These are phyloP conservation scores for Melieria crassipennis DNA, from an alignment of 2,888 invertebrate species.

Conservation along the genomic window DNA sequence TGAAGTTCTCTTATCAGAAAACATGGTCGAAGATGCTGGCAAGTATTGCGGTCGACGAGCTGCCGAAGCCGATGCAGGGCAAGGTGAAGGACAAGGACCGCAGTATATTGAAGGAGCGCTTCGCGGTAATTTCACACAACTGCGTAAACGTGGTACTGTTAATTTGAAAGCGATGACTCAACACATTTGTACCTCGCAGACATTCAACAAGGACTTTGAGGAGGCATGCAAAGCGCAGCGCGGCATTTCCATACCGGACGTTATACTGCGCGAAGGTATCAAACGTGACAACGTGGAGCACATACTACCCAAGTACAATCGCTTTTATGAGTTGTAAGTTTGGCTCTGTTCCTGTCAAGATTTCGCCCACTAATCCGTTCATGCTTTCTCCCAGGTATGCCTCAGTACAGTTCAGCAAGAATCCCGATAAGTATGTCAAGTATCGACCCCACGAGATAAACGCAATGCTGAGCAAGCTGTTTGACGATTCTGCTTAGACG, in stretches of 20 bases:
- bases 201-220: slow-evolving; percentile 96
- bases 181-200: slow-evolving; percentile 67
- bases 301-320: slow-evolving; percentile 85
- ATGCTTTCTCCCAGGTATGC: slow-evolving; percentile 69
- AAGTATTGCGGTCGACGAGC: slow-evolving; percentile 77
- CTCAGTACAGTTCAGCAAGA: slow-evolving; percentile 86
- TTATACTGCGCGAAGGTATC: slow-evolving; percentile 85
- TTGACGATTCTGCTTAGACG: slow-evolving; percentile 75
- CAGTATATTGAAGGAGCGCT: slow-evolving; percentile 87
- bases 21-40: slow-evolving; percentile 87
- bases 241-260: slow-evolving; percentile 92
- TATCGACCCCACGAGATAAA: slow-evolving; percentile 87
- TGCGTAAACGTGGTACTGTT: too few species aligned
- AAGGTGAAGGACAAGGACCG: slow-evolving; percentile 88
- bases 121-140: slow-evolving; percentile 72
- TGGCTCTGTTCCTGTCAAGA: neutral
- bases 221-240: slow-evolving; percentile 86
- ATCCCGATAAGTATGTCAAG: slow-evolving; percentile 92
- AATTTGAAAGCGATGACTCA: too few species aligned
- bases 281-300: slow-evolving; percentile 91
- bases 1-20: slow-evolving; percentile 71
- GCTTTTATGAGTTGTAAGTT: slow-evolving; percentile 77
- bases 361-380: neutral
- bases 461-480: slow-evolving; percentile 86
- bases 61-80: slow-evolving; percentile 73